Base-by-base conservation (phyloP, 1,140 invertebrate species). In the Gryon sp. region DNA sequence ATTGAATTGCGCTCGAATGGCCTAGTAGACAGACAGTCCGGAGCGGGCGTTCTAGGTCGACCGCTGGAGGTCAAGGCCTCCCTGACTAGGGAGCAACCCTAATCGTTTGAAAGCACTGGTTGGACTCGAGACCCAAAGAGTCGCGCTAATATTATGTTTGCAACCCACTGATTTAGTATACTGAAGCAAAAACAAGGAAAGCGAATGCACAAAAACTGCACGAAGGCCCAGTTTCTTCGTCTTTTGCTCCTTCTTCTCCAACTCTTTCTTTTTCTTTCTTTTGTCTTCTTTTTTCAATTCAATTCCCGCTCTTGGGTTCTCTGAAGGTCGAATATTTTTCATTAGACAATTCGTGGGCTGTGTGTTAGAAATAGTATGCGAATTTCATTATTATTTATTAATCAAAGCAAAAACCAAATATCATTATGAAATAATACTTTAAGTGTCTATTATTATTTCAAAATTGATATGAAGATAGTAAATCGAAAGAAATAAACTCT, bases 31-130 rank as follows among this genome's bases (percentile, higher is more conserved):
- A 66, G 65, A 70, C 53, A 78, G 79, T 81, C 78, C 65, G 68
- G 75, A 80, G 78, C 82, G 80, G 74, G 81, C 78, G 79, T 85
- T 88, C 80, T 88, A 84, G 84, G 82, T 85, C 84, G 79, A 81
- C 75, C 78, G 80, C 72, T 82, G 63, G 82, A 88, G 87, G 86
- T 88, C 85, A 87, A 88, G 87, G 86, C 70, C 82, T 85, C 72
- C 52, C 73, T 55, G 70, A 62, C 69, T 77, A 74, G 78, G 69
- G 78, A 76, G 66, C 77, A 77, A 80, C 78, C 74, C 78, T 80
- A 80, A 80, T 76, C 74, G 69, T 52, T 74, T 40, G 50, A 62
- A 70, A 77, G 75, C 75, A 32, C 41, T 68, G 60, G 28, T 50
- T 48, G 60, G 73, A 50, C 74, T 69, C 66, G 65, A 72, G 50